These are phyloP conservation scores for Drymodes brunneopygia DNA, from an alignment of 2,113 vertebrate species.

Conservation along the genomic window DNA sequence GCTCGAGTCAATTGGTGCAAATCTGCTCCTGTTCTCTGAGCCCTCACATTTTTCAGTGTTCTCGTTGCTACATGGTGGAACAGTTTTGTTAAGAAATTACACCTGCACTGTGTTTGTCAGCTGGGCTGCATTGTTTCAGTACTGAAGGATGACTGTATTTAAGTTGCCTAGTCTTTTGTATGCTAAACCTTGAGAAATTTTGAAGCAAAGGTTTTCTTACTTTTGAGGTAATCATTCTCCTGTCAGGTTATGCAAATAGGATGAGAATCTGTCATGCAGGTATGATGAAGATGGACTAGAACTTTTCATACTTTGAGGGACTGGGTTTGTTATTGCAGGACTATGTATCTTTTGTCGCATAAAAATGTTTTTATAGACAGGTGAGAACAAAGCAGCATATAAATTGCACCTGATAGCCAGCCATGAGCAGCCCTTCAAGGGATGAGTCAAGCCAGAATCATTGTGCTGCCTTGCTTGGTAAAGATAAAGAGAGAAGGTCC, in stretches of 20 bases:
- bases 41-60: neutral
- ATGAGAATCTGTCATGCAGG: neutral
- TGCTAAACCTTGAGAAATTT: neutral
- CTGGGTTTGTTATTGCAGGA: neutral
- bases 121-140: neutral
- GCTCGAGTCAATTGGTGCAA: fast-evolving
- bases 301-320: neutral
- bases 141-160: neutral
- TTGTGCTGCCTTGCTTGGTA: neutral
- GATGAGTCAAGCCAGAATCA: neutral
- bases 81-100: neutral
- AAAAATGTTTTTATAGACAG: neutral
- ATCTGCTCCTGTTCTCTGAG: neutral
- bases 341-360: neutral
- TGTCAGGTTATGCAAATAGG: neutral
- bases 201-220: neutral
- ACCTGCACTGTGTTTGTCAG: neutral
- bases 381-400: neutral
- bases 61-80: fast-evolving
- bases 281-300: neutral
- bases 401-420: fast-evolving
- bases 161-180: neutral
- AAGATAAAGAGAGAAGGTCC: neutral
- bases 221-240: neutral
- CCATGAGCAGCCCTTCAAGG: neutral